Base-by-base conservation (phyloP, 2,888 invertebrate genomes). In the Tipula lateralis region DNA sequence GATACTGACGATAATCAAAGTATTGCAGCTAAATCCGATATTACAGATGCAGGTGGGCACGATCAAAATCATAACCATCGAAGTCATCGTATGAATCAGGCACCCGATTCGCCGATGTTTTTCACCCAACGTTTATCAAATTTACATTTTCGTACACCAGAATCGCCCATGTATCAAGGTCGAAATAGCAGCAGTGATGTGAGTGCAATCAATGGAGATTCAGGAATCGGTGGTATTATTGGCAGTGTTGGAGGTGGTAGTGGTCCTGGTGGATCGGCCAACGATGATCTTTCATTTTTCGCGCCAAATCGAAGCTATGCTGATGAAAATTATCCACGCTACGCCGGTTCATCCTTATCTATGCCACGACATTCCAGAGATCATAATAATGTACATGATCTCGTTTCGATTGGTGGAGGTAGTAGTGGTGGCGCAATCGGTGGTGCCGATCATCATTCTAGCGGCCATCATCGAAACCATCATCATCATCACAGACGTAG, bases 11-110 rank as follows among this genome's bases (percentile, higher is more conserved):
- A 93, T 88, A 93, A 92, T 88, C 91, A 92, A 86, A 94, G 94
- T 85, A 93, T 94, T 24, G 93, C 94, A 12, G 92, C 93, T 30
- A 92, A 95, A 86, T 96, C 96, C 0, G 96, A 96, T 89, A 92
- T 92, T 6, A 91, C 92, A 0, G 95, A 95, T 86, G 94, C 94
- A 87, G 94, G 94, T 84, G 44, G 44, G 1, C 44, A 50, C 12
- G 66, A 66, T 1, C 66, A 24, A 9, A 66, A 66, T 66, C 66
- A 66, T 66, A 66, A 66, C 12, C 66, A 24, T 66, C 86, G 87
- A 24, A 85, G 87, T 85, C 85, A 84, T 85, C 85, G 84, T 84
- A 85, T 84, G 30, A 86, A 85, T 85, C 85, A 85, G n/a, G 87
- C 87, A 4, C 87, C 87, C 5, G 87, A 88, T 83, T 87, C 87